Evolutionary conservation across 2,888 invertebrate species (phyloP).

Genomic region (Scelioninae gen. 1): DNA sequence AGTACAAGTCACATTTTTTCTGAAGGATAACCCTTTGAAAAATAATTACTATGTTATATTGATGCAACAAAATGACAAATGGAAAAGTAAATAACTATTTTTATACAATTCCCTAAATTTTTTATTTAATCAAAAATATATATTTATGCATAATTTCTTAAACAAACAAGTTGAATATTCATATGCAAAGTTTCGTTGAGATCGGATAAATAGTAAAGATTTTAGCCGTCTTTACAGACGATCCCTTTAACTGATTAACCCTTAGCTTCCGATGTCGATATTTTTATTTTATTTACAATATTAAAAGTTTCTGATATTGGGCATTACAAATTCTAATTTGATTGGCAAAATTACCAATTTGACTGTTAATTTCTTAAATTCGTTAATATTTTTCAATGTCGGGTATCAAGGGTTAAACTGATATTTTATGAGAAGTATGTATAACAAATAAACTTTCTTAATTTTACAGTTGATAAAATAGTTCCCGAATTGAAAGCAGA

Average conservation of each 20-base stretch:
- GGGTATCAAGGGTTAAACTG: neutral
- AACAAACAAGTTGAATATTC: too few species aligned
- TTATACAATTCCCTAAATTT: neutral
- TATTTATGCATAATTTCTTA: neutral
- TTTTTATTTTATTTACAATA: too few species aligned
- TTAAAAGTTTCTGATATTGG: too few species aligned
- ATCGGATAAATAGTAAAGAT: too few species aligned
- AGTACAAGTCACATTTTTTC: constrained; percentile 77
- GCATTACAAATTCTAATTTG: too few species aligned
- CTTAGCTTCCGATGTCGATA: too few species aligned
- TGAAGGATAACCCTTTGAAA: constrained; percentile 65
- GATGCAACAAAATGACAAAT: constrained; percentile 68
- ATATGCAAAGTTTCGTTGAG: too few species aligned
- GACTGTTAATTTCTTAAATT: too few species aligned
- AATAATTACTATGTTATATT: constrained; percentile 77
- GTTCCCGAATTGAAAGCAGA: constrained; percentile 76
- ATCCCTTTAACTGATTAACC: too few species aligned
- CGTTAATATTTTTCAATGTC: neutral
- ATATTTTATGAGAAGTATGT: constrained; percentile 2
- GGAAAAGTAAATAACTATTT: constrained; percentile 75
- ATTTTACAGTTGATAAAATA: constrained; percentile 78
- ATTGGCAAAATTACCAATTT: too few species aligned
- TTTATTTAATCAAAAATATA: neutral
- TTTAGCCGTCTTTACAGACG: too few species aligned
- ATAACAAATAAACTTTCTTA: constrained; percentile 20